Base-by-base conservation (phyloP, 2,888 invertebrate genomes). In the Lymantria dispar region DNA sequence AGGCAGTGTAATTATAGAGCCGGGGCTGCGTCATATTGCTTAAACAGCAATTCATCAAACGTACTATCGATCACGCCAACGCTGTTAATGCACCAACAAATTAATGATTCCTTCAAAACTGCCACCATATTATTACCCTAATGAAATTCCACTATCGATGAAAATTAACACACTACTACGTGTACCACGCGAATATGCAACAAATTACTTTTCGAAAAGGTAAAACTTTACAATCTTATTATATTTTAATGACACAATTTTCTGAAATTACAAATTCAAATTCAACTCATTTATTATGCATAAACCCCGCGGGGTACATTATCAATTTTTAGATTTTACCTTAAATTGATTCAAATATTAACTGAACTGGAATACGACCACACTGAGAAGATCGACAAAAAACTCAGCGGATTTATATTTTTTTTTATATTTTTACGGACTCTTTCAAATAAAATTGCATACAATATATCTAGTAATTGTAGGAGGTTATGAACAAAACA, bases 21-120 rank as follows among this genome's bases (percentile, higher is more conserved):
- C 39, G 43, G 44, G 40, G 52, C 39, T 47, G 54, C 51, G 50
- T 62, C 57, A 68, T 58, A 63, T 48, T 54, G 61, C 63, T 57
- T 50, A 56, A 61, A 64, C 45, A 61, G 72, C 61, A 65, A 80
- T 81, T 80, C 76, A 79, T 83, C 81, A 82, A 78, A 77, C 67
- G 62, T 54, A 64, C 71, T 67, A 80, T 83, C 81, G 76, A 80
- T 80, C 82, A 79, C 69, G 68, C 62, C 62, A 63, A 41, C 56
- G 43, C 56, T 60, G 68, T 76, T 78, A 78, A 83, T 80, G 79
- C 79, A 80, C 70, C 62, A 57, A 76, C 73, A 73, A 76, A 82
- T 80, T 83, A 81, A 83, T 79, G 83, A 76, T 75, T 74, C 72
- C 66, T 74, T 78, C 70, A 74, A 74, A 78, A 77, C 63, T 62